Base-by-base conservation (phyloP, 2,797 vertebrate genomes). In the Periparus ater region DNA sequence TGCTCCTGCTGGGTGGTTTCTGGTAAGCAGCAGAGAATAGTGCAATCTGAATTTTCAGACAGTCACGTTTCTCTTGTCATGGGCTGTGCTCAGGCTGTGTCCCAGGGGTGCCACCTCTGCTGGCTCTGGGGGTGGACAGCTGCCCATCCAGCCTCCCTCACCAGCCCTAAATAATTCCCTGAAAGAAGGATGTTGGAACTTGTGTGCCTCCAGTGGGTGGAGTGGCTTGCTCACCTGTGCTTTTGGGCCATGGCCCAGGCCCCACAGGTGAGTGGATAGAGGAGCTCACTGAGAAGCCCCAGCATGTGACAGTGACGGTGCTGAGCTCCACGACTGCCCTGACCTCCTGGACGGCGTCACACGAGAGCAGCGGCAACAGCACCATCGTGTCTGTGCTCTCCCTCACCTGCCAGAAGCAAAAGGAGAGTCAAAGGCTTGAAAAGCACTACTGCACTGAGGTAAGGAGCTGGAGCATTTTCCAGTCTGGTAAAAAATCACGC, bases 351-450 rank as follows among this genome's bases (percentile, higher is more conserved):
- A 98, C 98, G 0, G 93, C 97, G 1, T 97, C 98, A 0, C 85
- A 97, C 2, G 98, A 98, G 93, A 97, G 77, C 21, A 93, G 98
- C 76, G 97, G 98, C 14, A 98, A 98, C 18, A 97, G 98, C 90
- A 98, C 98, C 67, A 97, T 99, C 13, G 98, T 99, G 96, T 99
- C 99, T 0, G 98, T 99, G 78, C 94, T 99, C 13, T 99, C 99
- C 2, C 98, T 98, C 38, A 99, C 99, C 61, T 99, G 99, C 93
- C 98, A 98, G 82, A 98, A 98, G 25, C 99, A 99, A 36, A 99
- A 99, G 74, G 98, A 98, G 58, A 99, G 98, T 79, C 99, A 99
- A 97, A 98, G 99, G 92, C 99, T 99, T 94, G 99, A 99, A 95
- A 99, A 95, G 77, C 98, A 98, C 27, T 99, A 98, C 96, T 99